Base-by-base conservation (phyloP, 2,888 invertebrate genomes). In the Leucophora obtusa region DNA sequence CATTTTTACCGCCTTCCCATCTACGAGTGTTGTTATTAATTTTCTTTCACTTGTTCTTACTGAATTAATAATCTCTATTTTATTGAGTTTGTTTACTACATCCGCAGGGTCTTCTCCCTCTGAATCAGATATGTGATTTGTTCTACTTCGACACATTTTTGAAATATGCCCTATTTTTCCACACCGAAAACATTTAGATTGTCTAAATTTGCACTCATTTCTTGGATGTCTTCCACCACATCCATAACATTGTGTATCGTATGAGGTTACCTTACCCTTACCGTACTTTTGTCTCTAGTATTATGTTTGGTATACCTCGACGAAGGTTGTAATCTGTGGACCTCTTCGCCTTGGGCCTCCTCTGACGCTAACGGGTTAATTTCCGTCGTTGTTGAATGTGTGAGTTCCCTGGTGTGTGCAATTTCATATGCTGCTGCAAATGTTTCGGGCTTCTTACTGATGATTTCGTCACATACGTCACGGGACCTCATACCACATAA, bases 121-220 rank as follows among this genome's bases (percentile, higher is more conserved):
- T 24, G 60, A 47, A 18, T 72, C 72, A 28, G n/a, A 18, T 8
- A 68, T 18, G 2, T 47, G 59, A 24, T 28, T 14, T 11, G 74
- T 54, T 60, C 21, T 66, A 35, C 60, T 65, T 50, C 58, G 24
- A 11, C 47, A 60, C 43, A 75, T 54, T 60, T 62, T 75, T 7
- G 53, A 68, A 33, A 62, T 69, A 21, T 66, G 70, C 2, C 59
- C 47, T n/a, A 47, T 11, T 50, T 72, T 79, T 0, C 60, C 78
- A 24, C 76, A 79, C 7, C 15, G 47, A 21, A 73, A 79, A 35
- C 76, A 79, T 50, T 72, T 70, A 6, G 72, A 59, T 43, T 80
- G 53, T 33, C 24, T 63, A 50, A 80, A 80, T 43, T 70, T 71
- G 14, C 82, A 79, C 0, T 68, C 24, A 15, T 53, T 70, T 8